Conservation (phyloP, 1,140 invertebrate genomes). For the Glomeris maerens region DNA sequence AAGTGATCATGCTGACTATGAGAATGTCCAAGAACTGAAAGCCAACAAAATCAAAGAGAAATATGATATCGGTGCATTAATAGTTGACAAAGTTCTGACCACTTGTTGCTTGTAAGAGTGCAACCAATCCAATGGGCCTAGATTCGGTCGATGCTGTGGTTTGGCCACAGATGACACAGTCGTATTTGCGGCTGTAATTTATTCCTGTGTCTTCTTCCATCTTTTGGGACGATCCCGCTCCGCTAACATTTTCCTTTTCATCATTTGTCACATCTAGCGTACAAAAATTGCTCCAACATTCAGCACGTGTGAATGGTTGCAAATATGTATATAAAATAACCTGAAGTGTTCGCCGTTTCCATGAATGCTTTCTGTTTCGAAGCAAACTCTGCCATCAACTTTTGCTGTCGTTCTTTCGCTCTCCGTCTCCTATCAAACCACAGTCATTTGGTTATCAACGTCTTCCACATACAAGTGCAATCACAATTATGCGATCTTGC, state of each 20-base stretch:
- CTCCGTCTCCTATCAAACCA: conserved; percentile 64
- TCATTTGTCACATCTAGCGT: no score
- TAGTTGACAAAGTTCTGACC: conserved; percentile 21
- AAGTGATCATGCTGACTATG: conserved; percentile 41
- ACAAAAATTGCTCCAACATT: no score
- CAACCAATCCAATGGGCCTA: conserved; percentile 79
- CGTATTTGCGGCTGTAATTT: conserved; percentile 49
- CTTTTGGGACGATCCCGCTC: conserved; percentile 3
- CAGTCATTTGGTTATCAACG: no score
- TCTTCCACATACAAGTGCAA: no score
- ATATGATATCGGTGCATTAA: not conserved
- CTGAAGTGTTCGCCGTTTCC: conserved; percentile 36
- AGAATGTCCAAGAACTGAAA: conserved; percentile 54
- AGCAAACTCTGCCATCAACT: conserved; percentile 84
- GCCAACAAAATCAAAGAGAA: conserved; percentile 6
- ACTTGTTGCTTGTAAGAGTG: conserved; percentile 68
- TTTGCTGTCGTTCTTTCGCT: conserved; percentile 75
- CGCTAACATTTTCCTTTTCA: no score
- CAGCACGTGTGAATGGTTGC: conserved; percentile 7
- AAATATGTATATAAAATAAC: conserved; percentile 3
- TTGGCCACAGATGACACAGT: conserved; percentile 92
- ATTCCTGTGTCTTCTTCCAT: conserved; percentile 15
- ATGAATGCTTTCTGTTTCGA: conserved; percentile 81
- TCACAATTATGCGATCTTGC: no score
- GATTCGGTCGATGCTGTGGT: conserved; percentile 66